Conservation (phyloP, 2,888 invertebrate genomes). For the Marronus borbonicus region DNA sequence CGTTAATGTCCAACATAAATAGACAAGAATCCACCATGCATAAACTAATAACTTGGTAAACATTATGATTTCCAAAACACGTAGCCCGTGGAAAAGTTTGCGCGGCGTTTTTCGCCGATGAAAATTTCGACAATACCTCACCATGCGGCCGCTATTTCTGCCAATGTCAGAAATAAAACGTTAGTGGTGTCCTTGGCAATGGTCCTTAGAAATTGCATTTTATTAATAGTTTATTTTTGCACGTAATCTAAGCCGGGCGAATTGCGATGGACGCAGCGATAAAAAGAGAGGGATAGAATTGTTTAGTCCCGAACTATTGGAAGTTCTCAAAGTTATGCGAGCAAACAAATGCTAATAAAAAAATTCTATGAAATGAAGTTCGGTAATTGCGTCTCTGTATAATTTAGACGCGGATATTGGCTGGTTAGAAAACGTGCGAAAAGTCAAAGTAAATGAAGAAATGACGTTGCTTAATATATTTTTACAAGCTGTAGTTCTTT, state of each 20-base stretch:
- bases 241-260: constrained; percentile 10
- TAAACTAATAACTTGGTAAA: constrained; percentile 10
- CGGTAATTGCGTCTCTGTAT: no score
- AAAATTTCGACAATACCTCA: constrained; percentile 32
- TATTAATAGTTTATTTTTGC: constrained; percentile 42
- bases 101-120: constrained; percentile 4
- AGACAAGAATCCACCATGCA: background rate
- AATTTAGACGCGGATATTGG: no score
- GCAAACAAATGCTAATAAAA: background rate
- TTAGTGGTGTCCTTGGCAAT: constrained; percentile 42
- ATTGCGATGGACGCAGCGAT: background rate
- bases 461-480: no score
- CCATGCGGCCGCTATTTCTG: constrained; percentile 21
- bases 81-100: constrained; percentile 3
- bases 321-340: constrained; percentile 2
- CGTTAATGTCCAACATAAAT: background rate
- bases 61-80: constrained; percentile 26
- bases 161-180: constrained; percentile 37
- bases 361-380: background rate
- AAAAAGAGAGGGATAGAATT: background rate
- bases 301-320: background rate
- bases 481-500: no score
- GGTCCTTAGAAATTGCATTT: constrained; percentile 44
- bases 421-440: no score
- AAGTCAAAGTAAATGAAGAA: no score